Evolutionary conservation across 2,888 invertebrate species (phyloP), one percentile per base, ranked within the genome.

Genomic region (Notodonta ziczac): DNA sequence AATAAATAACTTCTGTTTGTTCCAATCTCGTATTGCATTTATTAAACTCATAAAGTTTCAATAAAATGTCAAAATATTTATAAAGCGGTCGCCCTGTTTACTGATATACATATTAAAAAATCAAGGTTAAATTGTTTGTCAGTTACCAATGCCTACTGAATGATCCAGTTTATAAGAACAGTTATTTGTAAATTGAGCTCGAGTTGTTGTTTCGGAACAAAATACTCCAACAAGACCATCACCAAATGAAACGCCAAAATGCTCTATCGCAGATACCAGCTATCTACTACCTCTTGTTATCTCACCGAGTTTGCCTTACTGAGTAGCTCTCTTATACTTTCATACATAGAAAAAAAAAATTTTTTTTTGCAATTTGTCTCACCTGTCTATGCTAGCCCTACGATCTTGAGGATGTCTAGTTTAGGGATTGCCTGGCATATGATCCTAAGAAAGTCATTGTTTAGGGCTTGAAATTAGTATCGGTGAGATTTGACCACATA

Each of bases 51-150:
- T 68, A 66, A 67, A 70, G 54, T 59, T 65, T 56, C 14, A 63
- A 60, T 57, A 70, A 69, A 74, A 68, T 72, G 70, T 65, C 70
- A 57, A 66, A 66, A 74, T 73, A 73, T 60, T 64, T 68, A 53
- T 52, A 54, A 39, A 54, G 8, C 39, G 12, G 39, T 39, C 54
- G 54, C 14, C 35, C 35, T 39, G 54, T 54, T 54, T 54, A 54
- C 39, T 14, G 52, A 32, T 39, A 16, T 24, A 48, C n/a, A 48
- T 14, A 54, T 39, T 54, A 39, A 54, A n/a, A 39, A 54, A 54
- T 54, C 54, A 54, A 54, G 54, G 54, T 39, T 35, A 35, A 35
- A 35, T 35, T 39, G 14, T 13, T 14, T 14, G 54, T 54, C 13
- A 5, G 52, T 52, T 39, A 24, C 39, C 35, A 53, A 39, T 54